Evolutionary conservation across 2,113 vertebrate genomes (phyloP).

Genomic region (Sorex araneus): DNA sequence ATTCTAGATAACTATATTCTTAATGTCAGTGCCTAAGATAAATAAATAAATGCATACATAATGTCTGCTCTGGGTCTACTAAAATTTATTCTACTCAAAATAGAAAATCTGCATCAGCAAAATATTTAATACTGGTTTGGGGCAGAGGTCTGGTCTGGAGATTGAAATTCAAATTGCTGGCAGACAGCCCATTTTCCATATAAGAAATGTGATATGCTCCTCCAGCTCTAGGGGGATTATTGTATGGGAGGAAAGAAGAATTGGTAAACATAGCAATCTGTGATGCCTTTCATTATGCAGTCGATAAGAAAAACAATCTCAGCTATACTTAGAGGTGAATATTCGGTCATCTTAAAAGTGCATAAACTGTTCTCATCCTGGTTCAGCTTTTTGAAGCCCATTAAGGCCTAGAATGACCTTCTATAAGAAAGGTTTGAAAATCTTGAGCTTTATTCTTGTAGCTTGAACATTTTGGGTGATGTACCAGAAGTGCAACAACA

Average conservation of each 20-base stretch:
- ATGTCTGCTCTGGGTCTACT: constrained; percentile 54
- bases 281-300: constrained; percentile 37
- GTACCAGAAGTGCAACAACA: background rate
- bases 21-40: constrained; percentile 46
- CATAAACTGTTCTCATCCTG: background rate
- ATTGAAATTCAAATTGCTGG: constrained; percentile 83
- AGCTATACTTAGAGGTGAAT: constrained; percentile 37
- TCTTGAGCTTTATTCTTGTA: background rate
- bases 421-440: background rate
- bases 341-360: constrained; percentile 5
- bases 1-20: background rate
- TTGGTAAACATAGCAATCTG: constrained; percentile 23
- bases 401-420: background rate
- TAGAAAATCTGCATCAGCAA: constrained; percentile 81
- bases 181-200: constrained; percentile 81
- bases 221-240: constrained; percentile 10
- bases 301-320: constrained; percentile 28
- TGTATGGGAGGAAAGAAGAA: constrained; percentile 9
- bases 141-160: constrained; percentile 75
- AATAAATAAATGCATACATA: constrained; percentile 7
- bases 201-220: constrained; percentile 79
- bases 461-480: background rate
- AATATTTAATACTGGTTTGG: constrained; percentile 79
- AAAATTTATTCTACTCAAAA: constrained; percentile 83
- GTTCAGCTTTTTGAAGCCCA: background rate